A percentile compares a stretch with the other conserved stretches of the same genome.
These are phyloP conservation scores for Gallinago solitaria DNA, from an alignment of 2,797 vertebrate species.

Conservation along the genomic window DNA sequence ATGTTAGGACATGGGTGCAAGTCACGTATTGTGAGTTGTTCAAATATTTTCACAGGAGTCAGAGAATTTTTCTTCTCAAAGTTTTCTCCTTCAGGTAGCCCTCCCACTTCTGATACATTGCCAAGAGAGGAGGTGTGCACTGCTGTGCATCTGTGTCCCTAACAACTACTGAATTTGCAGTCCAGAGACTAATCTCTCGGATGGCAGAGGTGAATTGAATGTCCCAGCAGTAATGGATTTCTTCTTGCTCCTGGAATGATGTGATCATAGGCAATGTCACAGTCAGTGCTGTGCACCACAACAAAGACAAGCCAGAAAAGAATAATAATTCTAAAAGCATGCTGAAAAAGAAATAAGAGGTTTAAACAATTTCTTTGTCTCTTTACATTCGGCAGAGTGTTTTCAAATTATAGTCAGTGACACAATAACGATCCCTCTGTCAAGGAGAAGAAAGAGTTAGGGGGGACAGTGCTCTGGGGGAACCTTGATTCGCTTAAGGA, in stretches of 20 bases:
- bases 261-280: accelerated
- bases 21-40: not conserved
- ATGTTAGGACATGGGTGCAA: not conserved
- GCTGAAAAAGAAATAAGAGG: not conserved
- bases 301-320: not conserved
- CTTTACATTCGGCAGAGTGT: not conserved
- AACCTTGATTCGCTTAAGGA: not conserved
- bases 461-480: not conserved
- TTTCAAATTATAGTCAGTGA: not conserved
- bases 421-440: not conserved
- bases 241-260: not conserved
- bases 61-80: not conserved
- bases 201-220: not conserved
- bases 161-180: not conserved
- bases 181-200: not conserved
- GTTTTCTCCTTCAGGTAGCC: not conserved
- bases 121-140: not conserved
- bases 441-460: not conserved
- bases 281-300: accelerated
- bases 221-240: not conserved
- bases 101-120: accelerated
- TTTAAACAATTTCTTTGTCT: not conserved
- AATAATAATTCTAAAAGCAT: not conserved
- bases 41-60: not conserved
- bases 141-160: accelerated